These are phyloP conservation scores for Oceanites oceanicus DNA, from an alignment of 2,113 vertebrate species.

Conservation along the genomic window DNA sequence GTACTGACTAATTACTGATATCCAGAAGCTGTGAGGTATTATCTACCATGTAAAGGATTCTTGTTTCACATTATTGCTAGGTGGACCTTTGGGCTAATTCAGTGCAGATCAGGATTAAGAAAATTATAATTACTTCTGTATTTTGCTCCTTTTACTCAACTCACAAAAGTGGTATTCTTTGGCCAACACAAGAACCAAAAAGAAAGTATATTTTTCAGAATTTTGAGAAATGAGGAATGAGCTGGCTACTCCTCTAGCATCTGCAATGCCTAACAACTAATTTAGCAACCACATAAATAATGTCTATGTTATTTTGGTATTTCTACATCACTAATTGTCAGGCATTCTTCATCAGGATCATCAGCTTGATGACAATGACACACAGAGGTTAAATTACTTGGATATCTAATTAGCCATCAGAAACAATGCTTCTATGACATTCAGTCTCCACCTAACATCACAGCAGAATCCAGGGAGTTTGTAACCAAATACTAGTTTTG, in stretches of 20 bases:
- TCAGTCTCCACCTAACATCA: constrained; percentile 31
- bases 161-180: not conserved
- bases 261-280: not conserved
- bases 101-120: not conserved
- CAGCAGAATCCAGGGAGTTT: not conserved
- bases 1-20: not conserved
- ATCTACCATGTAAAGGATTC: not conserved
- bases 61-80: not conserved
- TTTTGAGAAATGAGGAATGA: not conserved
- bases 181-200: not conserved
- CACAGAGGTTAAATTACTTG: constrained; percentile 34
- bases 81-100: not conserved
- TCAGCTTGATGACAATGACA: constrained; percentile 65
- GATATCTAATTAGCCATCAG: constrained; percentile 35
- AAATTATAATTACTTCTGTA: not conserved
- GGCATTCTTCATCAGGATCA: constrained; percentile 53
- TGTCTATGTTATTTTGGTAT: constrained; percentile 45
- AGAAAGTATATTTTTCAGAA: not conserved
- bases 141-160: not conserved
- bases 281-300: constrained; percentile 22
- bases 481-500: not conserved
- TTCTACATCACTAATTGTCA: constrained; percentile 37
- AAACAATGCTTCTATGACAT: constrained; percentile 34
- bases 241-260: not conserved
- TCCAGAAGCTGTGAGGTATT: not conserved